Evolutionary conservation across 35 echinoderm and acorn worm species (phyloP), one percentile per base, ranked within the genome.

Genomic region (Amphiura filiformis): DNA sequence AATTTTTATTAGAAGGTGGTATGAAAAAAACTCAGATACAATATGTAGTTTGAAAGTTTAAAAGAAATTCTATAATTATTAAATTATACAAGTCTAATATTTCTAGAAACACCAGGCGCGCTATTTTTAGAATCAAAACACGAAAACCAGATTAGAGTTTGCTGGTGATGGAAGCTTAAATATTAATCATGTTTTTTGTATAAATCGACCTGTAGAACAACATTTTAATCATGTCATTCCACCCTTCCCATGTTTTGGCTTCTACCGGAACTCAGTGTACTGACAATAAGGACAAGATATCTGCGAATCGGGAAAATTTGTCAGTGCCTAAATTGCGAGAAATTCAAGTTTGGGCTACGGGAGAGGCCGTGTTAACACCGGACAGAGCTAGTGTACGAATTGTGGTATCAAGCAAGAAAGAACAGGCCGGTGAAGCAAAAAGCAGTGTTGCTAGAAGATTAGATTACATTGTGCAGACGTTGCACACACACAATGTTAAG

Each of bases 401-500:
- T 22, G 89, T 88, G 18, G 94, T 97, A 41, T 83, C 77, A 75
- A 90, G 87, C 78, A 88, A 83, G 15, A 97, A 97, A 84, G 91
- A 97, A 31, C n/a, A n/a, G n/a, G n/a, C n/a, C n/a, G n/a, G n/a
- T n/a, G n/a, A n/a, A n/a, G n/a, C n/a, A n/a, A 97, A 97, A 76
- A 87, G 87, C 80, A 93, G 94, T 77, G 91, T 93, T 30, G 78
- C 94, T 20, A 93, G 94, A 61, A 84, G 94, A 80, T 35, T 92
- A 0, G 94, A 97, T 88, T 97, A 97, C 80, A 87, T 97, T 32
- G 87, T 97, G n/a, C 94, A 97, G 65, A 93, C 91, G 31, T 76
- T 97, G 33, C 94, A 97, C 57, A 88, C 94, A 1, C 94, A 97
- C 76, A 90, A 90, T 80, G 94, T 97, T 23, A 97, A 97, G 88